phyloP scores from a whole-genome alignment of 2,113 vertebrate genomes.

The Myrmecobius fasciatus region DNA sequence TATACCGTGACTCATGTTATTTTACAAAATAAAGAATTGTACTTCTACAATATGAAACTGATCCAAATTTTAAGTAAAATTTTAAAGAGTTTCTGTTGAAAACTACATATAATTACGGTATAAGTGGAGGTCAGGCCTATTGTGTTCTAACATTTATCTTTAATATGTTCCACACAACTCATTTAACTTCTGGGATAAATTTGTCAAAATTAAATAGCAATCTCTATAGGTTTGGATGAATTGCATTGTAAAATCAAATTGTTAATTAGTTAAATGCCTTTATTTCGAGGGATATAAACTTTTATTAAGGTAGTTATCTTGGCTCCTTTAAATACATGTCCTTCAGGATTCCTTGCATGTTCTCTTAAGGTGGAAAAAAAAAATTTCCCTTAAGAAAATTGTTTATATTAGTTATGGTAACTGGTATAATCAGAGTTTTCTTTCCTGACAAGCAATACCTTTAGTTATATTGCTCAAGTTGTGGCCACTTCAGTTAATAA shows the following conservation, averaged over 20 bases:
- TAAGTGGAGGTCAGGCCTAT: neutral
- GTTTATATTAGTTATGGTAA: conserved; percentile 52
- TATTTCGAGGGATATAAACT: conserved; percentile 41
- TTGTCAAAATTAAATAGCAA: conserved; percentile 55
- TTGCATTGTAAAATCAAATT: conserved; percentile 26
- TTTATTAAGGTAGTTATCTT: conserved; percentile 53
- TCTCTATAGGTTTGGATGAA: conserved; percentile 6
- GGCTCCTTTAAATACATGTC: conserved; percentile 56
- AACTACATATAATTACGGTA: neutral
- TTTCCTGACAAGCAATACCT: conserved; percentile 57
- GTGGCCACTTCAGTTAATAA: conserved; percentile 66
- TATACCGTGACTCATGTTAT: neutral
- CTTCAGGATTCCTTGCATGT: conserved; percentile 63
- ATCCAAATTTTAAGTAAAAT: neutral
- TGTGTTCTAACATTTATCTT: neutral
- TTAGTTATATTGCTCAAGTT: conserved; percentile 49
- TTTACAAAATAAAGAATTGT: neutral
- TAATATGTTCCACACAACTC: neutral
- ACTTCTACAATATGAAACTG: neutral
- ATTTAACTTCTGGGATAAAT: conserved; percentile 30
- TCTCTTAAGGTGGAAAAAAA: conserved; percentile 56
- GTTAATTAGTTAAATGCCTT: conserved; percentile 37
- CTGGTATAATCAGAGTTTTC: conserved; percentile 57
- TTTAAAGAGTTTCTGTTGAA: neutral
- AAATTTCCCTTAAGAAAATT: conserved; percentile 66